Evolutionary conservation across 2,113 vertebrate genomes (phyloP).

Genomic region (Dinomys branickii): DNA sequence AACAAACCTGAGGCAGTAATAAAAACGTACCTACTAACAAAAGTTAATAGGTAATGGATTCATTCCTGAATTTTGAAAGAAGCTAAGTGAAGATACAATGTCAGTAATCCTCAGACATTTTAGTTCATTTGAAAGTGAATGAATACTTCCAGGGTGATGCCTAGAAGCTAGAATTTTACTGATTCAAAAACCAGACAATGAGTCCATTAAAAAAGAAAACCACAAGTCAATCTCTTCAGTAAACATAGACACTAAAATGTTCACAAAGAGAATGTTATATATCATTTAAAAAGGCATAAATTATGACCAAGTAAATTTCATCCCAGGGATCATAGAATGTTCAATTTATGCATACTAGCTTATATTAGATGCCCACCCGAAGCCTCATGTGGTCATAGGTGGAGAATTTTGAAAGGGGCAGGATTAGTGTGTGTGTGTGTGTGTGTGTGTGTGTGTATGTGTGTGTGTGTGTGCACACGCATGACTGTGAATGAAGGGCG

Average conservation of each 20-base stretch:
- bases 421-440: not conserved
- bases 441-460: too few relatives aligned
- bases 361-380: not conserved
- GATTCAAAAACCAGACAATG: not conserved
- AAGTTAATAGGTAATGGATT: too few relatives aligned
- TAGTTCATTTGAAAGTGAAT: not conserved
- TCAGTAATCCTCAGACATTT: not conserved
- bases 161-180: not conserved
- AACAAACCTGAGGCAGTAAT: too few relatives aligned
- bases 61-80: too few relatives aligned
- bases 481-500: too few relatives aligned
- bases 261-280: not conserved
- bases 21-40: too few relatives aligned
- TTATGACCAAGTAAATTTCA: not conserved
- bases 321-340: not conserved
- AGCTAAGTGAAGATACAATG: not conserved
- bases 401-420: not conserved
- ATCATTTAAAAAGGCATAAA: not conserved
- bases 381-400: not conserved
- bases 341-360: not conserved
- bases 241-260: not conserved
- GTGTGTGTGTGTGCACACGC: too few relatives aligned
- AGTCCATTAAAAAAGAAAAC: not conserved
- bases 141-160: not conserved
- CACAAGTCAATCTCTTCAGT: not conserved